A percentile compares a stretch with the other conserved stretches of the same genome.
Conservation (phyloP, 30 jellyfish, hydroid and myxozoan genomes). For the Clytia hemisphaerica region DNA sequence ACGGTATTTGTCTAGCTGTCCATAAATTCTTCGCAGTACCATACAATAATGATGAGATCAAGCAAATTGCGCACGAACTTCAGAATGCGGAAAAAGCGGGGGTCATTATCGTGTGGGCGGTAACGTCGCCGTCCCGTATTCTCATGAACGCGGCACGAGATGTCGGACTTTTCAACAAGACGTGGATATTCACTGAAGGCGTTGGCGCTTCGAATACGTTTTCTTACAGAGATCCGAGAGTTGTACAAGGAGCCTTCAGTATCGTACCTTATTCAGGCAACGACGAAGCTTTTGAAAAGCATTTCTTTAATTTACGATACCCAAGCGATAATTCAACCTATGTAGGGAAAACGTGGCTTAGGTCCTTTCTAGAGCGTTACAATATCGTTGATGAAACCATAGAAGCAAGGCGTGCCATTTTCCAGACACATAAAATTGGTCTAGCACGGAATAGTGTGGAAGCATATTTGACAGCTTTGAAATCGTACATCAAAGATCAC, state of each 20-base stretch:
- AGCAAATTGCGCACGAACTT: neutral
- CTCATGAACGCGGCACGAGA: neutral
- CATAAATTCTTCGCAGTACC: constrained; percentile 1
- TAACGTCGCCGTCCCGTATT: neutral
- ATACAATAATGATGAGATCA: neutral
- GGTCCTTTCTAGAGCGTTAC: neutral
- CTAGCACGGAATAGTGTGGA: neutral
- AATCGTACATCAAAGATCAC: too few species aligned
- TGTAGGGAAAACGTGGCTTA: constrained; percentile 3
- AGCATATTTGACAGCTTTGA: neutral
- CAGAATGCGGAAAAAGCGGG: neutral
- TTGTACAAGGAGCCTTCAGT: constrained; percentile 1
- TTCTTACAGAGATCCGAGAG: neutral
- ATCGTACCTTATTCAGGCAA: constrained; percentile 9
- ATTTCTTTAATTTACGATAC: neutral
- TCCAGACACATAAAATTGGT: too few species aligned
- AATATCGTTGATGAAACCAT: too few species aligned
- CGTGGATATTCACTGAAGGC: constrained; percentile 15
- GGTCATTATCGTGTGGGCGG: constrained; percentile 11
- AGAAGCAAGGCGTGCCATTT: too few species aligned
- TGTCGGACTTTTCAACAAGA: neutral
- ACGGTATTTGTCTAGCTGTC: constrained; percentile 7
- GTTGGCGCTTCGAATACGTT: neutral
- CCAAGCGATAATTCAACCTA: neutral
- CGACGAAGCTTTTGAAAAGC: neutral